phyloP scores from a whole-genome alignment of 2,797 vertebrate genomes.

The Cyprinella venusta region DNA sequence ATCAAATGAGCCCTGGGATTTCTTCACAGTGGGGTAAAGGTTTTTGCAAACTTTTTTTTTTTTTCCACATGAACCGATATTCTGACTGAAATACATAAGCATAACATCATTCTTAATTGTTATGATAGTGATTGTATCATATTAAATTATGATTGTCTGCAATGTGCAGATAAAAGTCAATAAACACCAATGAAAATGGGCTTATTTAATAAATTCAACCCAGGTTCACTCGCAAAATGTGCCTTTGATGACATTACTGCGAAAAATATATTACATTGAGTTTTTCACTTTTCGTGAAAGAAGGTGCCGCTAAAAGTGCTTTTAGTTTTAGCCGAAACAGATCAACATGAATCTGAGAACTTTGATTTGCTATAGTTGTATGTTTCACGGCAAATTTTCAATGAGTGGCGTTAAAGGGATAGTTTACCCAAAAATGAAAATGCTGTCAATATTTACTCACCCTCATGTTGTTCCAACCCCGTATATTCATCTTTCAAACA shows the following conservation, averaged over 20 bases:
- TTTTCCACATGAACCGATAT: neutral
- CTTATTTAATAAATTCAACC: neutral
- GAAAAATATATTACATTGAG: neutral
- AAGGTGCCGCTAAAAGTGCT: neutral
- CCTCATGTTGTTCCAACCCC: no score
- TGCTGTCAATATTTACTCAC: no score
- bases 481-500: no score
- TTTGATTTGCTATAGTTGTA: neutral
- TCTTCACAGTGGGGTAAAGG: constrained; percentile 26
- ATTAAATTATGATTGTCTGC: constrained; percentile 5
- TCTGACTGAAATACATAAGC: neutral
- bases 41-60: neutral
- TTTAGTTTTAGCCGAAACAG: neutral
- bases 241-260: neutral
- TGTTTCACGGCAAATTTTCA: neutral
- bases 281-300: neutral
- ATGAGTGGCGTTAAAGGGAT: neutral
- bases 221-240: neutral
- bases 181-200: neutral
- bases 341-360: neutral
- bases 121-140: neutral
- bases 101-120: neutral
- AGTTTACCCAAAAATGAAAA: no score
- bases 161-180: neutral
- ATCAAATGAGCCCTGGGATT: constrained; percentile 41